Percentiles rank a stretch among this genome's conserved stretches.
phyloP scores from a whole-genome alignment of 2,113 vertebrate genomes.

The Hippocampus comes region DNA sequence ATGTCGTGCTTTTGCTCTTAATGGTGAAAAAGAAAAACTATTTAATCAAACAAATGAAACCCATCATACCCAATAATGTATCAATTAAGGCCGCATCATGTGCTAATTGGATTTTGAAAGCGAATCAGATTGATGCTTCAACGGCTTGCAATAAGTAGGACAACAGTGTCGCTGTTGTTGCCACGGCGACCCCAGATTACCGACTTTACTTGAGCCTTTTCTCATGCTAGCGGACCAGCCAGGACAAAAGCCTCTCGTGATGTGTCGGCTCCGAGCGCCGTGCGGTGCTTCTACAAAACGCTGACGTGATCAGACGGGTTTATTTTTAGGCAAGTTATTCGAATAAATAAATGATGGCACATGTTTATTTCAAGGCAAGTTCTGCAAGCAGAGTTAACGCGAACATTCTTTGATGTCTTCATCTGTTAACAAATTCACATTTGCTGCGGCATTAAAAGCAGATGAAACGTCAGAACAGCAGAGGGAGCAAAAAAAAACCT shows the following conservation, averaged over 20 bases:
- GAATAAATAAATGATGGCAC: neutral
- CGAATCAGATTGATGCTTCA: neutral
- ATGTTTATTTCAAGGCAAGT: slow-evolving; percentile 2
- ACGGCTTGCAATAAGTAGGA: neutral
- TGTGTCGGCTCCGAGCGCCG: neutral
- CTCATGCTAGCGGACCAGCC: neutral
- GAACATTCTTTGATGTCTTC: neutral
- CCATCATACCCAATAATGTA: neutral
- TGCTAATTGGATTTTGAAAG: neutral
- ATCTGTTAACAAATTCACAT: neutral
- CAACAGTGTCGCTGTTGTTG: neutral
- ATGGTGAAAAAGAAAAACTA: too few relatives aligned
- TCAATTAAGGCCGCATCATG: neutral
- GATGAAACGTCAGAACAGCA: neutral
- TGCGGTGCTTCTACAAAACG: neutral
- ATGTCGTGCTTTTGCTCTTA: neutral
- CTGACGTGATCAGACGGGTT: neutral
- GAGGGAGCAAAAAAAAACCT: neutral
- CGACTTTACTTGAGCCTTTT: neutral
- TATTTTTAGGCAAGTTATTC: slow-evolving; percentile 6
- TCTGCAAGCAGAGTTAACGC: neutral
- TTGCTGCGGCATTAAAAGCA: neutral
- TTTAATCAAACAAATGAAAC: neutral
- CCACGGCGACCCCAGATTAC: neutral
- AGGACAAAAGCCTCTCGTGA: neutral